Conservation (phyloP, 2,888 invertebrate genomes). For the Blastobasis lacticolella region DNA sequence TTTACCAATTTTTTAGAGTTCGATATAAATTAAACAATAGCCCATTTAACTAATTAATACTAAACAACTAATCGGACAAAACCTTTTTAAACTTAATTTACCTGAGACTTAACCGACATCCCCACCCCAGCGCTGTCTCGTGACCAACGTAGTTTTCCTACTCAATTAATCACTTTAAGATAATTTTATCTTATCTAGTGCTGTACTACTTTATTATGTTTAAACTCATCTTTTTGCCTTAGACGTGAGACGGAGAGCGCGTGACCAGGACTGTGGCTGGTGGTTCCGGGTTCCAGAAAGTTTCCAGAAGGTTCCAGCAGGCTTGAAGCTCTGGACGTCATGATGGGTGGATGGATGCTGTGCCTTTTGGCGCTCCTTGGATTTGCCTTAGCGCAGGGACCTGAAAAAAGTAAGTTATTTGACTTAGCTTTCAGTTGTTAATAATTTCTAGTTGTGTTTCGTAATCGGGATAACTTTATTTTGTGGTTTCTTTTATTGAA, state of each 20-base stretch:
- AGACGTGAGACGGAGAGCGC: constrained; percentile 42
- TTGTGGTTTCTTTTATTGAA: too few relatives aligned
- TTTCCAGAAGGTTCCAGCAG: constrained; percentile 1
- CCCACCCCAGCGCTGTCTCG: constrained; percentile 35
- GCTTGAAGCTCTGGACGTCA: constrained; percentile 1
- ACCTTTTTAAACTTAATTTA: background rate
- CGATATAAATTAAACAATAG: too few relatives aligned
- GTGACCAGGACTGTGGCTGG: constrained; percentile 12
- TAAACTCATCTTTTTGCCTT: constrained; percentile 35
- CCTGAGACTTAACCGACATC: background rate
- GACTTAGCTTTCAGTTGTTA: too few relatives aligned
- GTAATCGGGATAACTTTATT: too few relatives aligned
- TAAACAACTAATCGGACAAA: too few relatives aligned
- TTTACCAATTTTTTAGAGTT: too few relatives aligned
- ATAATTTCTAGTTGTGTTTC: too few relatives aligned
- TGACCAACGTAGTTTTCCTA: constrained; percentile 64
- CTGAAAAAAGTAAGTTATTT: constrained; percentile 46
- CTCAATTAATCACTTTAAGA: constrained; percentile 53
- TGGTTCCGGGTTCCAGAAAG: constrained; percentile 3
- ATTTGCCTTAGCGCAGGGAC: constrained; percentile 34
- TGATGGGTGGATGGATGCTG: constrained; percentile 21
- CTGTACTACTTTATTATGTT: constrained; percentile 27
- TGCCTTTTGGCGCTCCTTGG: constrained; percentile 31
- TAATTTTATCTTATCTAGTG: constrained; percentile 39
- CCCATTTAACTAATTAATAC: too few relatives aligned